phyloP scores from a whole-genome alignment of 2,113 vertebrate genomes.

The Pseudopipra pipra region DNA sequence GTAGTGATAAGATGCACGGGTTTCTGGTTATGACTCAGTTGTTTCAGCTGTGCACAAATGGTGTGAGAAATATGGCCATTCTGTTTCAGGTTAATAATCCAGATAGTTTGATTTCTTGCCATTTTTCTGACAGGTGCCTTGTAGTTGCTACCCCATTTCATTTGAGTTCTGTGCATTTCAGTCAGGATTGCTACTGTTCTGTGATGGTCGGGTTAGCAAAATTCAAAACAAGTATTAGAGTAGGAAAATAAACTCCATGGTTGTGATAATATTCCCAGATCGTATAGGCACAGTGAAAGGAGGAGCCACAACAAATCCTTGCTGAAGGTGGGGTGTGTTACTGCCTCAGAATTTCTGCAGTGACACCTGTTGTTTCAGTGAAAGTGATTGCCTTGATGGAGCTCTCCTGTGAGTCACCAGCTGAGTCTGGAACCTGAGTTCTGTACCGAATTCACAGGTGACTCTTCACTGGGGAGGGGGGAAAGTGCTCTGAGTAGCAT shows the following conservation, averaged over 20 bases:
- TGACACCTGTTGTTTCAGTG: not conserved
- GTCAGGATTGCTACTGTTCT: not conserved
- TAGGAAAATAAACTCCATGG: not conserved
- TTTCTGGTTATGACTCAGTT: not conserved
- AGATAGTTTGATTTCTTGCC: not conserved
- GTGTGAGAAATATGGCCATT: not conserved
- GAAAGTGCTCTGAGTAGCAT: not conserved
- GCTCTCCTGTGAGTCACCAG: not conserved
- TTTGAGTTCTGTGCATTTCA: not conserved
- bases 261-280: not conserved
- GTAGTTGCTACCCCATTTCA: not conserved
- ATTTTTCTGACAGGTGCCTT: not conserved
- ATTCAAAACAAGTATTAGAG: not conserved
- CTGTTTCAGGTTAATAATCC: not conserved
- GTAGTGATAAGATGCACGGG: not conserved
- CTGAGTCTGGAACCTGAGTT: not conserved
- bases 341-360: not conserved
- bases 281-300: not conserved
- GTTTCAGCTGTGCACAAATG: not conserved
- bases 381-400: not conserved
- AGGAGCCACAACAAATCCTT: not conserved
- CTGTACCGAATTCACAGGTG: fast-evolving
- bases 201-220: not conserved
- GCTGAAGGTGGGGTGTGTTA: not conserved
- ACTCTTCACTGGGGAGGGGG: not conserved